Evolutionary conservation across 2,113 vertebrate species (phyloP).

Genomic region (Nansenia antarctica): DNA sequence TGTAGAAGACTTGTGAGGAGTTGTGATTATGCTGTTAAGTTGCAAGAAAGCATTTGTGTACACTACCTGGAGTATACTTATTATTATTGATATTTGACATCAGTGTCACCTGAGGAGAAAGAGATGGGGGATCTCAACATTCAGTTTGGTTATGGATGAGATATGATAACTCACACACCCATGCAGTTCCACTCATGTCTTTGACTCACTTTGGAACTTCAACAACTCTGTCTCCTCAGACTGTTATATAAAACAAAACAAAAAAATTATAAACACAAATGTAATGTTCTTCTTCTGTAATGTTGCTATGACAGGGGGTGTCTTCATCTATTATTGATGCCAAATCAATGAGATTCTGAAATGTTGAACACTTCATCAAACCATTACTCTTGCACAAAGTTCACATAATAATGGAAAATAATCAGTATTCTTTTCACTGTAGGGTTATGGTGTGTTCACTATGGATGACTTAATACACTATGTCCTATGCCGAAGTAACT

Average conservation of each 20-base stretch:
- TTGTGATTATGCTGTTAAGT: too few species aligned
- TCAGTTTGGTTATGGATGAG: slow-evolving; percentile 20
- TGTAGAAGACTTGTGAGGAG: slow-evolving; percentile 3
- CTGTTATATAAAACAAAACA: background rate
- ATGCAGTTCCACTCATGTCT: slow-evolving; percentile 10
- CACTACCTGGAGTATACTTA: background rate
- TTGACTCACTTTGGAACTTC: slow-evolving; percentile 7
- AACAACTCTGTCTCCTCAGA: background rate
- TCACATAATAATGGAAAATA: background rate
- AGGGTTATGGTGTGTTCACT: too few species aligned
- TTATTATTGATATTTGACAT: background rate
- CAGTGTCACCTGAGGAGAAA: slow-evolving; percentile 26
- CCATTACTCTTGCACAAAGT: background rate
- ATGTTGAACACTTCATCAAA: background rate
- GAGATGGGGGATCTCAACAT: background rate
- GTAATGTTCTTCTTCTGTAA: background rate
- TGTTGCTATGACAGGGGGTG: background rate
- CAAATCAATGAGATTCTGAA: background rate
- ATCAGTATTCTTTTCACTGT: background rate
- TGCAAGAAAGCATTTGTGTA: too few species aligned
- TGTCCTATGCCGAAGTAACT: background rate
- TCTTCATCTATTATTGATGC: background rate
- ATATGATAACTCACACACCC: slow-evolving; percentile 6
- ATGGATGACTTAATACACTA: background rate
- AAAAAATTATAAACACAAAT: slow-evolving; percentile 11